Evolutionary conservation across 2,888 invertebrate genomes (phyloP).

Genomic region (Horisme vitalbata): DNA sequence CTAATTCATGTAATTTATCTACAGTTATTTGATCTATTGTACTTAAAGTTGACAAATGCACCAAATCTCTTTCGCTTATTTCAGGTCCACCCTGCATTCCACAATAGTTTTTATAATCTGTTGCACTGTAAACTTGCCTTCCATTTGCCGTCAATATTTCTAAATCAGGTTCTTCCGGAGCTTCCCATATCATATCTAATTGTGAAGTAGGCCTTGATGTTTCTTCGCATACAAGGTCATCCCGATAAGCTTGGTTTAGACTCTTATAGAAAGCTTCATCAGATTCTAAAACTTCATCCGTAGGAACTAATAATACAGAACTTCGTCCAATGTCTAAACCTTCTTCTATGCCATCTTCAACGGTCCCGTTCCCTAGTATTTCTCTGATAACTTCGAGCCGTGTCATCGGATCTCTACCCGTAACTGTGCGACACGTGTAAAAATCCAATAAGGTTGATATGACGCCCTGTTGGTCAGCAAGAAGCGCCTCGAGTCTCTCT

Average conservation of each 20-base stretch:
- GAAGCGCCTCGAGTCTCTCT: constrained; percentile 92
- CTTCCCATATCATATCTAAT: constrained; percentile 94
- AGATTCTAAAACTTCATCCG: constrained; percentile 85
- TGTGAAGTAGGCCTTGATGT: constrained; percentile 87
- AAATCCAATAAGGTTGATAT: constrained; percentile 93
- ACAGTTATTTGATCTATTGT: constrained; percentile 90
- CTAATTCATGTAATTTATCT: constrained; percentile 90
- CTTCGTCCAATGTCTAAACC: constrained; percentile 82
- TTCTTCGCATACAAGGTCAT: constrained; percentile 87
- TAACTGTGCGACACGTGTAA: constrained; percentile 83
- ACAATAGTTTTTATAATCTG: constrained; percentile 90
- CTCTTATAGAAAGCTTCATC: constrained; percentile 95
- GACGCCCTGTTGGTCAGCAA: constrained; percentile 95
- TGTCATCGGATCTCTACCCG: constrained; percentile 79
- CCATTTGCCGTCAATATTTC: constrained; percentile 79
- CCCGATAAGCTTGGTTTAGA: constrained; percentile 93
- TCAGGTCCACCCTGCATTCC: constrained; percentile 86
- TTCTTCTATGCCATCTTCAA: constrained; percentile 87
- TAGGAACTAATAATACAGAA: constrained; percentile 64
- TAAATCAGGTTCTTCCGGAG: constrained; percentile 88
- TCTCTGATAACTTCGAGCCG: constrained; percentile 85
- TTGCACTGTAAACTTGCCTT: constrained; percentile 87
- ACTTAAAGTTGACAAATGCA: constrained; percentile 88
- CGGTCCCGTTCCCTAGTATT: constrained; percentile 85
- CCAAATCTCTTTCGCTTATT: constrained; percentile 90